Evolutionary conservation across 2,113 vertebrate species (phyloP).

Genomic region (Litocranius walleri): DNA sequence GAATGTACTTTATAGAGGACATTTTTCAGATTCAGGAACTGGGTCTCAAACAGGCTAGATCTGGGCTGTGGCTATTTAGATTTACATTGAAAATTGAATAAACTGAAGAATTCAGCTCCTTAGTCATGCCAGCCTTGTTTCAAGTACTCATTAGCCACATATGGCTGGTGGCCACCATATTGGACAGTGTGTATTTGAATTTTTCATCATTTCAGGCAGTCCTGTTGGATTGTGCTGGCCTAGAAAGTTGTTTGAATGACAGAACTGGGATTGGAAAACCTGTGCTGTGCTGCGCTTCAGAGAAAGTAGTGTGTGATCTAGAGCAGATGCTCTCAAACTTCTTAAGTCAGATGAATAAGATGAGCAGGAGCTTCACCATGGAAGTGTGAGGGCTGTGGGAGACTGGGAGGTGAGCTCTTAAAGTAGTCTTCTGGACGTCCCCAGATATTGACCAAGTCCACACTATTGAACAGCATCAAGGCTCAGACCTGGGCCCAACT

Average conservation of each 20-base stretch:
- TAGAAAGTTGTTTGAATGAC: not conserved
- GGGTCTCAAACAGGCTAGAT: not conserved
- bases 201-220: not conserved
- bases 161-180: not conserved
- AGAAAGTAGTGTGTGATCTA: not conserved
- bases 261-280: not conserved
- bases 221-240: not conserved
- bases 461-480: not conserved
- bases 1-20: not conserved
- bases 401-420: accelerated
- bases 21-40: not conserved
- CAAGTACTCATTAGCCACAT: not conserved
- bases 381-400: not conserved
- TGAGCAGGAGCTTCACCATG: accelerated
- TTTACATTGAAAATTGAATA: not conserved
- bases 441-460: not conserved
- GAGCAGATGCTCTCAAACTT: not conserved
- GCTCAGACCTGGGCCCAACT: not conserved
- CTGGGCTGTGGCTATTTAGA: not conserved
- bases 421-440: not conserved
- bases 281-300: not conserved
- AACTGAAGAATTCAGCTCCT: not conserved
- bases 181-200: not conserved
- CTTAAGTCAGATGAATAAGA: not conserved
- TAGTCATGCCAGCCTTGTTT: not conserved